phyloP scores from a whole-genome alignment of 1,140 invertebrate genomes.

The Heliconius congener region DNA sequence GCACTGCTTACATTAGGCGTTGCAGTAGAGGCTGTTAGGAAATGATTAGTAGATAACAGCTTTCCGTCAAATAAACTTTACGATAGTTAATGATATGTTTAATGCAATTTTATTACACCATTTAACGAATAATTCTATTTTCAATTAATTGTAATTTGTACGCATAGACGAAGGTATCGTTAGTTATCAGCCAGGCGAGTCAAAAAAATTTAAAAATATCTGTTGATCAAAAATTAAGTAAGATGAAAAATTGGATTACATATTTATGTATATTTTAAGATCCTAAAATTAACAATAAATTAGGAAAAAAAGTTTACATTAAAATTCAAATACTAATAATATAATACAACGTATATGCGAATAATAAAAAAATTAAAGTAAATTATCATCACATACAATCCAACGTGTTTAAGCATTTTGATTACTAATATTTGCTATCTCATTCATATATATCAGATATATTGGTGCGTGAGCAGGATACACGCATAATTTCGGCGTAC shows the following conservation, averaged over 20 bases:
- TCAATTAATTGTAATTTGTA: neutral
- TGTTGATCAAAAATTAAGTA: too few relatives aligned
- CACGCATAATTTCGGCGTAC: conserved; percentile 58
- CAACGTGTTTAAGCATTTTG: conserved; percentile 21
- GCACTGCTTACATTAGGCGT: conserved; percentile 37
- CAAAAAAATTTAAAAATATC: too few relatives aligned
- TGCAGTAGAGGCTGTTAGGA: conserved; percentile 36
- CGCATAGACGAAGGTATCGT: too few relatives aligned
- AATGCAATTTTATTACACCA: neutral
- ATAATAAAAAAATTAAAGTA: neutral
- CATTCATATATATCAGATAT: conserved; percentile 40
- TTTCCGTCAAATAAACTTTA: conserved; percentile 13
- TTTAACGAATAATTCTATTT: neutral
- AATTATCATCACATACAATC: conserved; percentile 12
- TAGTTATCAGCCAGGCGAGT: too few relatives aligned
- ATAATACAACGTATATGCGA: neutral
- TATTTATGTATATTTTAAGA: too few relatives aligned
- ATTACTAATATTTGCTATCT: conserved; percentile 38
- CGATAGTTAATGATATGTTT: neutral
- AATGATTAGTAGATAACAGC: conserved; percentile 35
- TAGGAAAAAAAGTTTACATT: too few relatives aligned
- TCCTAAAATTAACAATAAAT: too few relatives aligned
- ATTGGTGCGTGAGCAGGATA: conserved; percentile 51
- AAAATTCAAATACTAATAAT: neutral
- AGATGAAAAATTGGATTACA: too few relatives aligned